Evolutionary conservation across 2,797 vertebrate genomes (phyloP), one percentile per base, ranked within the genome.

Genomic region (Gila robusta): DNA sequence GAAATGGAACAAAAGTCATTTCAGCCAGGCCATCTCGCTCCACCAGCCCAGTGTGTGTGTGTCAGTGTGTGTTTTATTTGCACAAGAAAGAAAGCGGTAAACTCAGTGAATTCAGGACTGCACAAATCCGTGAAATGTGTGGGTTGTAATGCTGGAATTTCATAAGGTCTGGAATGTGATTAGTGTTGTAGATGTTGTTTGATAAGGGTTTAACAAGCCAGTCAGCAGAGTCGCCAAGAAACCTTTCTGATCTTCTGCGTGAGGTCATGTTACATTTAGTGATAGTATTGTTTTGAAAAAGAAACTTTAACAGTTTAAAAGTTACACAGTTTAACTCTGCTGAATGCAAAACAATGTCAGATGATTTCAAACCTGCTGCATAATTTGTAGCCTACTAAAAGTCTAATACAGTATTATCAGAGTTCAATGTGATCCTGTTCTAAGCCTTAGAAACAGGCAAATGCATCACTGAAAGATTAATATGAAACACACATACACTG

Each of bases 81-180:
- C n/a, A n/a, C 26, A 64, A 28, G n/a, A 64, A 62, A 64, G n/a
- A 64, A 64, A 64, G 26, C 1, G 12, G 12, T 64, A 64, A 64
- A 28, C 59, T 26, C 59, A n/a, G 56, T 12, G 56, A 59, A n/a
- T 62, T 62, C 59, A 26, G 10, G 59, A 26, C 59, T 26, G n/a
- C 26, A 23, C 23, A 64, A 16, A 26, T 28, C 26, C 62, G 1
- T 14, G 12, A 64, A 64, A 64, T 6, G 26, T 64, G 62, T 64
- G 47, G 7, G 32, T 26, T 70, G 26, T 23, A 23, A 32, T 26
- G 35, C 47, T 69, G 32, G 49, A 56, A 56, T 82, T 41, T 59
- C 16, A 21, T 16, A 32, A 26, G 32, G 66, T 81, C 80, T 71
- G 66, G 49, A 72, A 41, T 72, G 49, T 23, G 80, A 82, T 82